These are phyloP conservation scores for Clarias pachynema DNA, from an alignment of 2,797 vertebrate species.

Conservation along the genomic window DNA sequence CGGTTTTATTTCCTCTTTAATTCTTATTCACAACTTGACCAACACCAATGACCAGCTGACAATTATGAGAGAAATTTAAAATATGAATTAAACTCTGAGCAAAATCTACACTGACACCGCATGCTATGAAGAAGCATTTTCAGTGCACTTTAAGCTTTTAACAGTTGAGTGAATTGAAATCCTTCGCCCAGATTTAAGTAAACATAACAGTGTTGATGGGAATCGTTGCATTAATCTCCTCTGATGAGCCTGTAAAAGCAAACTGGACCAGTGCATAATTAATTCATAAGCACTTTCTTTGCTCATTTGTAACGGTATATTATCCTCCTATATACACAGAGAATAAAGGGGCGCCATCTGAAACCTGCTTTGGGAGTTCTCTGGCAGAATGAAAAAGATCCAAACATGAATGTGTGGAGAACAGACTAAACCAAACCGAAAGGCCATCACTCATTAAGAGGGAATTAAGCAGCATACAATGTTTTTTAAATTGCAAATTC, in stretches of 20 bases:
- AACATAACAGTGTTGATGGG: conserved; percentile 12
- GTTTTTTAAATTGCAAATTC: conserved; percentile 1
- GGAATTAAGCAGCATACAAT: background rate
- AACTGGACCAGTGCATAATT: conserved; percentile 64
- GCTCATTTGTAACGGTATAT: conserved; percentile 72
- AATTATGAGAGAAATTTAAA: no score
- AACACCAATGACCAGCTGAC: background rate
- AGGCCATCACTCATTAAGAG: background rate
- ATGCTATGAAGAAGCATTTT: conserved; percentile 7
- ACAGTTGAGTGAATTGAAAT: conserved; percentile 18
- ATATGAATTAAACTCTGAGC: no score
- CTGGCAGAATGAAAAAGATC: conserved; percentile 57
- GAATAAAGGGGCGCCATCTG: conserved; percentile 69
- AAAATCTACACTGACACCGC: background rate
- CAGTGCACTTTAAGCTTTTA: conserved; percentile 23
- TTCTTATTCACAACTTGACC: background rate
- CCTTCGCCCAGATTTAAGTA: conserved; percentile 34
- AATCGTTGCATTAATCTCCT: conserved; percentile 33
- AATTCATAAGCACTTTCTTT: conserved; percentile 80
- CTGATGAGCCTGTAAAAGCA: conserved; percentile 30
- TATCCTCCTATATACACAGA: conserved; percentile 71
- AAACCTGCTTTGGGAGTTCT: conserved; percentile 67
- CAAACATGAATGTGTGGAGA: conserved; percentile 46
- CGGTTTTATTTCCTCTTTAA: background rate
- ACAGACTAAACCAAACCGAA: conserved; percentile 18